Evolutionary conservation across 2,797 vertebrate species (phyloP), one percentile per base, ranked within the genome.

Genomic region (Sebastes diploproa): DNA sequence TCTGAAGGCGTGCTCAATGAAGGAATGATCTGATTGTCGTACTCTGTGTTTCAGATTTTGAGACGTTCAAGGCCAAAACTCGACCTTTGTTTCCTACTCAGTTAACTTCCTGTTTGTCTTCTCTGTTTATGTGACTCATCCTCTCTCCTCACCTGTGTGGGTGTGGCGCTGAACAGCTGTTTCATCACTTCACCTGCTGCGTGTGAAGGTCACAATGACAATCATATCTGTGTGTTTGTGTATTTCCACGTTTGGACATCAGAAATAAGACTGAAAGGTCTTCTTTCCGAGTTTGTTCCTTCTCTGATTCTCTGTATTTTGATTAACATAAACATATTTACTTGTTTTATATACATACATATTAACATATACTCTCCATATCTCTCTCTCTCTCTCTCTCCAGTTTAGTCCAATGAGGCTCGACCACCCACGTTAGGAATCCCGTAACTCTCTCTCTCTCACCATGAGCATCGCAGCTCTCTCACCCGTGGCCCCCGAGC

Each of bases 401-500:
- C 90, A 97, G 97, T 87, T 96, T 72, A 88, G 89, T 91, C 88
- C 90, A 63, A 5, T 89, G 94, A 94, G 89, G 88, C 86, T 83
- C 81, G 67, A 78, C 72, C 90, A 86, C 86, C 62, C 22, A 27
- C 62, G 8, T 38, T 73, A 94, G 93, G 81, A 87, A 62, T 2
- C 76, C 63, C 4, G n/a, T 7, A 0, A 25, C 14, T 74, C 66
- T 50, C 36, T 52, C 38, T 61, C 56, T 80, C 54, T 89, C 81
- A 91, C 91, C 93, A 99, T 99, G 98, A 98, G 96, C 34, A 91
- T 96, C 7, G 60, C 78, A 68, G 93, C 95, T 52, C 90, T 97
- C 79, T 97, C 97, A 1, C 97, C 97, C 0, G 87, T 96, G 90
- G 93, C 94, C 0, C 95, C 95, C 23, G 97, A 97, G 82, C 92